phyloP scores from a whole-genome alignment of 2,888 invertebrate genomes.

The Mactromeris polynyma region DNA sequence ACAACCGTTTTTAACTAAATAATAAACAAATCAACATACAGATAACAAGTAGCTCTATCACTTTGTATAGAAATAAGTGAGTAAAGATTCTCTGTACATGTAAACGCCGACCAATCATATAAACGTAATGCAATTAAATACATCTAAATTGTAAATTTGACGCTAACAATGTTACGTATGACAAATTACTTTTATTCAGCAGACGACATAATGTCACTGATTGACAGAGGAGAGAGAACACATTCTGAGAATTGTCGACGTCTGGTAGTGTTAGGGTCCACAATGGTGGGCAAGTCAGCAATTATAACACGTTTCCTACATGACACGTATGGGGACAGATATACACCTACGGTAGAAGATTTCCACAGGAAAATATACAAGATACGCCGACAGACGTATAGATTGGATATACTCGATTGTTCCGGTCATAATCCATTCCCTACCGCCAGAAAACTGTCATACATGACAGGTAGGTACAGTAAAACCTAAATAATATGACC shows the following conservation, averaged over 20 bases:
- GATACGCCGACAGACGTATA: conserved; percentile 95
- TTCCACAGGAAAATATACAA: conserved; percentile 96
- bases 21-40: no score
- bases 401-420: conserved; percentile 95
- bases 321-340: conserved; percentile 94
- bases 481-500: no score
- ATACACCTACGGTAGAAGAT: conserved; percentile 97
- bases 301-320: conserved; percentile 94
- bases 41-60: no score
- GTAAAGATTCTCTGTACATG: no score
- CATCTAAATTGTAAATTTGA: no score
- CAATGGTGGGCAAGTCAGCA: conserved; percentile 95
- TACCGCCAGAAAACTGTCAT: conserved; percentile 94
- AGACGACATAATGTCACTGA: conserved; percentile 69
- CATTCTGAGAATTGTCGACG: conserved; percentile 83
- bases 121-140: no score
- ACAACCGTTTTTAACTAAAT: no score
- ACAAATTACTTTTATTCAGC: background rate
- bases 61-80: no score
- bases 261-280: conserved; percentile 88
- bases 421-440: conserved; percentile 97
- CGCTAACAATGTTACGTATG: background rate
- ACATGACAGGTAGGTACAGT: conserved; percentile 95
- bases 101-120: no score
- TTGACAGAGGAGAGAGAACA: conserved; percentile 78